A percentile compares a stretch with the other conserved stretches of the same genome.
phyloP scores from a whole-genome alignment of 2,113 vertebrate genomes.

The Cromileptes altivelis region DNA sequence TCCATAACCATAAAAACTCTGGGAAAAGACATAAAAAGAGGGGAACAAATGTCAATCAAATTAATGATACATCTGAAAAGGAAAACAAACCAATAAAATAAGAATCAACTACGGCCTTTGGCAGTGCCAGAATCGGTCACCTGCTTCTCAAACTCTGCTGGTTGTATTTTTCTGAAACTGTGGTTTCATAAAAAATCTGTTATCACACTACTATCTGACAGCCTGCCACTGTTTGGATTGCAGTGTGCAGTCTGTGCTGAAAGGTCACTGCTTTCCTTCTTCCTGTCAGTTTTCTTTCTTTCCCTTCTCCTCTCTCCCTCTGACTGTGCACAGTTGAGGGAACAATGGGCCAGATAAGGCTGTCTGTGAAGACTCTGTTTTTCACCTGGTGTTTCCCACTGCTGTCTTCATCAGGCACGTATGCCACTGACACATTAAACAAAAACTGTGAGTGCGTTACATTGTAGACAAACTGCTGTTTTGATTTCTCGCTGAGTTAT shows the following conservation, averaged over 20 bases:
- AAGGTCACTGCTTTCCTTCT: slow-evolving; percentile 55
- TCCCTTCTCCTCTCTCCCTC: slow-evolving; percentile 25
- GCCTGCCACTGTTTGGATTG: slow-evolving; percentile 14
- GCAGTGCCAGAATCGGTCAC: background rate
- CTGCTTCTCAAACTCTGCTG: slow-evolving; percentile 13
- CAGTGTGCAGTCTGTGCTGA: slow-evolving; percentile 39
- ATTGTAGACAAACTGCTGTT: background rate
- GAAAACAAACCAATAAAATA: slow-evolving; percentile 36
- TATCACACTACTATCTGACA: slow-evolving; percentile 13
- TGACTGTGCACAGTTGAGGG: slow-evolving; percentile 31
- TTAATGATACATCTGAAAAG: slow-evolving; percentile 22
- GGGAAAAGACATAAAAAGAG: slow-evolving; percentile 44
- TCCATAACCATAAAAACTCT: slow-evolving; percentile 95
- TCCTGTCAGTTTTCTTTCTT: slow-evolving; percentile 19
- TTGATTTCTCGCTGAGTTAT: background rate
- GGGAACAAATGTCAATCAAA: slow-evolving; percentile 17
- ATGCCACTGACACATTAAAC: slow-evolving; percentile 21
- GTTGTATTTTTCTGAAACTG: background rate
- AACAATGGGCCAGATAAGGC: slow-evolving; percentile 71
- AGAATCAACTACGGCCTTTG: background rate
- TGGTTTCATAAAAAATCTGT: slow-evolving; percentile 9
- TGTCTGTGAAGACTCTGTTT: slow-evolving; percentile 57
- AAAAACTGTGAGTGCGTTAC: slow-evolving; percentile 1
- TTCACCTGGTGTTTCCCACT: slow-evolving; percentile 56
- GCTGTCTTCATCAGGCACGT: slow-evolving; percentile 25